Percentiles rank a stretch among this genome's conserved stretches.
These are phyloP conservation scores for Tinea trinotella DNA, from an alignment of 2,888 invertebrate species.

Conservation along the genomic window DNA sequence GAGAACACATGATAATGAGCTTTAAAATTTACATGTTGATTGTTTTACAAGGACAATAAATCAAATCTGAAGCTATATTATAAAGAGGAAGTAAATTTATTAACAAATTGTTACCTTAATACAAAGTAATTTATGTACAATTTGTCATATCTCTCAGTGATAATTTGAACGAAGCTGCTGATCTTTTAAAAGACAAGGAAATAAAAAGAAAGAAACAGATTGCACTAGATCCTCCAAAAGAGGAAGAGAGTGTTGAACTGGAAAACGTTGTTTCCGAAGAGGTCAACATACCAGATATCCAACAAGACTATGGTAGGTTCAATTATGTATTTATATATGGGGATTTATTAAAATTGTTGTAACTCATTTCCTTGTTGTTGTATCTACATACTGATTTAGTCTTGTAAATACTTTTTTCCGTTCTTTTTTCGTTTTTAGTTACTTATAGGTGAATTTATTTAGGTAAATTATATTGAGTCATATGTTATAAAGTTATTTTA, in stretches of 20 bases:
- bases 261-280: not conserved
- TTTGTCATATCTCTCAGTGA: not conserved
- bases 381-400: too few species aligned
- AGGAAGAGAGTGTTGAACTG: not conserved
- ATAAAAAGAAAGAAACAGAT: not conserved
- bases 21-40: too few species aligned
- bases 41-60: too few species aligned
- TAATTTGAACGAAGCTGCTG: not conserved
- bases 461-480: too few species aligned
- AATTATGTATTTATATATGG: not conserved
- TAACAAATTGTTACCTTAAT: too few species aligned
- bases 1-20: too few species aligned
- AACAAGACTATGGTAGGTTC: not conserved
- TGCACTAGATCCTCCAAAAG: not conserved
- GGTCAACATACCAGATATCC: not conserved
- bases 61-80: too few species aligned
- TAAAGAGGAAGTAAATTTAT: too few species aligned
- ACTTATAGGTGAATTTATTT: not conserved
- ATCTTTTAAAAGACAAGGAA: not conserved
- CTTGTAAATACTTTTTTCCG: not conserved
- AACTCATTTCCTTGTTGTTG: too few species aligned
- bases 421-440: not conserved
- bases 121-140: constrained; percentile 5
- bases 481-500: too few species aligned
- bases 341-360: too few species aligned